Evolutionary conservation across 2,113 vertebrate genomes (phyloP), one percentile per base, ranked within the genome.

Genomic region (Dolichallabes microphthalmus): DNA sequence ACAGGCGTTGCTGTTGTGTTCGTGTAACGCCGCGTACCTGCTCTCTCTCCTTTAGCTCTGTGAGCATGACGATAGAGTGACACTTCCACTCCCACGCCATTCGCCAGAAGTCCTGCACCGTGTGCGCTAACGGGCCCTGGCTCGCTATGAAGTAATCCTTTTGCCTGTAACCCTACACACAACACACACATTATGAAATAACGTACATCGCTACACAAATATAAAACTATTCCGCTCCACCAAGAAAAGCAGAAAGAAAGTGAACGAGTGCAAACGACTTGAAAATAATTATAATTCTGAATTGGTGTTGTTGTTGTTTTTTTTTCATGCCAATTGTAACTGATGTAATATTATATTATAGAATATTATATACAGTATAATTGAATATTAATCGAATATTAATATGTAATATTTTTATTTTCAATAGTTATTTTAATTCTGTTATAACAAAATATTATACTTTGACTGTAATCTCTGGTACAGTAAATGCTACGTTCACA

Each of bases 11-110:
- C 30, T 20, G 22, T 27, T 80, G 61, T 30, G 35, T 77, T 0
- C 20, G 12, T 25, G 35, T 87, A 45, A 58, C 50, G 30, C 57
- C 39, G n/a, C 88, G 0, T 86, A 99, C 98, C 97, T 99, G 98
- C 91, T 99, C 98, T 88, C 98, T 95, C 94, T 99, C 98, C 89
- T 97, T 96, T 8, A 99, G 95, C 90, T 99, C 98, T 0, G 98
- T 99, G 82, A 99, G 96, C 97, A 99, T 99, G 45, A 99, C 98
- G 0, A 99, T 95, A 3, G 98, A 97, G 94, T 98, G 97, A 86
- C 97, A 98, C 89, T 97, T 97, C 97, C 97, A 97, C 86, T 99
- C 98, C 98, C 98, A 99, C 78, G 97, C 96, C 98, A 99, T 99
- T 85, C 97, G 91, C 98, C 98, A 99, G 95, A 99, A 99, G 88